Percentiles rank a stretch among this genome's conserved stretches.
Evolutionary conservation across 2,113 vertebrate species (phyloP).

Genomic region (Tachysurus vachellii): DNA sequence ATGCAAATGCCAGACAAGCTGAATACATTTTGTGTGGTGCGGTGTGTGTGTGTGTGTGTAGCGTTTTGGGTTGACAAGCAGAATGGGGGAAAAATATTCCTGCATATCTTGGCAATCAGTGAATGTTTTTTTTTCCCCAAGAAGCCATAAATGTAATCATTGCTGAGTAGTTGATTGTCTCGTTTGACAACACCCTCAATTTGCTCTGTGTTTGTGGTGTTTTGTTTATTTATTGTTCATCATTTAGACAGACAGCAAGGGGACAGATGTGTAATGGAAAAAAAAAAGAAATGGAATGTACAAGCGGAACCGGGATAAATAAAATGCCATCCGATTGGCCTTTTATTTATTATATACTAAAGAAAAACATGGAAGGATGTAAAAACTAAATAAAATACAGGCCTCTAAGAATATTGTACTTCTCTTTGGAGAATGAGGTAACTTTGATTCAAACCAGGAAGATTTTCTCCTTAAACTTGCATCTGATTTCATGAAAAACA

Average conservation of each 20-base stretch:
- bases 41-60: not conserved
- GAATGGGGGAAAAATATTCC: not conserved
- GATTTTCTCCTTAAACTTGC: not conserved
- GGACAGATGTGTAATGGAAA: not conserved
- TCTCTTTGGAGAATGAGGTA: not conserved
- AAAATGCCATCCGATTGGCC: no score
- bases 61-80: not conserved
- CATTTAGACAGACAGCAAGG: not conserved
- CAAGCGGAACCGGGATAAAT: not conserved
- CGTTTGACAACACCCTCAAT: slow-evolving; percentile 20
- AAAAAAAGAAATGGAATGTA: not conserved
- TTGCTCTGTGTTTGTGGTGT: not conserved
- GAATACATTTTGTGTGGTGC: not conserved
- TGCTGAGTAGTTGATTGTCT: slow-evolving; percentile 24
- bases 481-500: slow-evolving; percentile 12
- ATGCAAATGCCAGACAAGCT: slow-evolving; percentile 37
- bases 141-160: slow-evolving; percentile 40
- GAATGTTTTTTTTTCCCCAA: not conserved
- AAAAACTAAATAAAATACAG: not conserved
- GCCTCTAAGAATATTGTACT: not conserved
- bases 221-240: not conserved
- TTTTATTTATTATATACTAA: not conserved
- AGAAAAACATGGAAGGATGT: no score
- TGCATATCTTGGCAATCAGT: not conserved
- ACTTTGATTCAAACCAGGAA: not conserved